A percentile compares a stretch with the other conserved stretches of the same genome.
phyloP scores from a whole-genome alignment of 2,888 invertebrate species.

The Drosophila anomelani region DNA sequence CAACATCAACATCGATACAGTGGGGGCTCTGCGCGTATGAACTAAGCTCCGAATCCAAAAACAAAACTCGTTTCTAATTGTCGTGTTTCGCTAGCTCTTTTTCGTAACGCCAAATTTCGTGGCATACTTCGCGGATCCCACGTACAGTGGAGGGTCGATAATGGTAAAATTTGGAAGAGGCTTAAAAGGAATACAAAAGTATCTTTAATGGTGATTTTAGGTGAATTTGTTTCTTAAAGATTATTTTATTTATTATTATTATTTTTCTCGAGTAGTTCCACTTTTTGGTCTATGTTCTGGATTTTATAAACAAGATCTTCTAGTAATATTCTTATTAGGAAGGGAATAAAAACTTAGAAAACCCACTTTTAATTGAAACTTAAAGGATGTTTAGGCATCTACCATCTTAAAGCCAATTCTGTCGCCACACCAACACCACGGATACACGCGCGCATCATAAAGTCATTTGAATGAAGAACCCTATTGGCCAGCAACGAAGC shows the following conservation, averaged over 20 bases:
- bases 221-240: not conserved
- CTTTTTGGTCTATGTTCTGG: not conserved
- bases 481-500: constrained; percentile 58
- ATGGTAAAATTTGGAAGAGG: not conserved
- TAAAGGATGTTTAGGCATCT: not conserved
- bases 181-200: not conserved
- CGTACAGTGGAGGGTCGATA: constrained; percentile 7
- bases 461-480: constrained; percentile 68
- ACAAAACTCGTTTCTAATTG: constrained; percentile 9
- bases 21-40: constrained; percentile 24
- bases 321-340: not conserved
- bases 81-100: not conserved
- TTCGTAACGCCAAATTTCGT: constrained; percentile 1
- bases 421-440: constrained; percentile 27
- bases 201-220: not conserved
- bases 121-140: constrained; percentile 14
- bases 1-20: constrained; percentile 49
- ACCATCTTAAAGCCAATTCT: not conserved
- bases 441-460: constrained; percentile 48
- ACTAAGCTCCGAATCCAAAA: constrained; percentile 1
- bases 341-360: not conserved
- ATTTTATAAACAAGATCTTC: not conserved
- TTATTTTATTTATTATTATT: not conserved
- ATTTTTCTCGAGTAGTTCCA: not conserved
- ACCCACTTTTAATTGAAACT: not conserved